A percentile compares a stretch with the other conserved stretches of the same genome.
These are phyloP conservation scores for Eupithecia pulchellata DNA, from an alignment of 2,888 invertebrate genomes.

Conservation along the genomic window DNA sequence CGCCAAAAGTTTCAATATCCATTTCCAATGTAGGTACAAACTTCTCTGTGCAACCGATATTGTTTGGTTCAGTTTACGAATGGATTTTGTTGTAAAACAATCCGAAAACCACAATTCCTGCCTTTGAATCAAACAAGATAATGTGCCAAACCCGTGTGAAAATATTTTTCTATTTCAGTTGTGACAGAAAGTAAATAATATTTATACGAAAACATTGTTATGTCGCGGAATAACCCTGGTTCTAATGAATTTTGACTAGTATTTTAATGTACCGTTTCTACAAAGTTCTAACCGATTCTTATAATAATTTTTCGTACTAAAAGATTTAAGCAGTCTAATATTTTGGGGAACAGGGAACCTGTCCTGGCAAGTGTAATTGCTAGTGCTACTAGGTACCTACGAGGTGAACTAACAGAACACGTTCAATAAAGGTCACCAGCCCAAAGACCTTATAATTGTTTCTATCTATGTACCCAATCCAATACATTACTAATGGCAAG, in stretches of 20 bases:
- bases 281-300: background rate
- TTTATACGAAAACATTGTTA: background rate
- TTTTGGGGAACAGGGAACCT: background rate
- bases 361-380: background rate
- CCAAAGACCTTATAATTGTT: slow-evolving; percentile 6
- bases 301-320: no score
- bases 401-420: background rate
- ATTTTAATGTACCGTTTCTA: background rate
- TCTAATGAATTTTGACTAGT: background rate
- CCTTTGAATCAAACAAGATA: background rate
- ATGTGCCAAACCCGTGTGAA: background rate
- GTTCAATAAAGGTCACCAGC: background rate
- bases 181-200: background rate
- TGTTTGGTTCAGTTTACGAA: slow-evolving; percentile 2
- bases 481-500: background rate
- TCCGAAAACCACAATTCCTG: background rate
- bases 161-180: background rate
- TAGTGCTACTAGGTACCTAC: background rate
- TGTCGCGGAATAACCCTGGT: background rate
- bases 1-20: background rate
- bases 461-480: background rate
- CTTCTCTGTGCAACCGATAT: slow-evolving; percentile 2
- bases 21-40: background rate
- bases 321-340: background rate
- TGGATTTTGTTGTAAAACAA: slow-evolving; percentile 3